phyloP scores from a whole-genome alignment of 2,888 invertebrate species.

The Drosophila sordidula region DNA sequence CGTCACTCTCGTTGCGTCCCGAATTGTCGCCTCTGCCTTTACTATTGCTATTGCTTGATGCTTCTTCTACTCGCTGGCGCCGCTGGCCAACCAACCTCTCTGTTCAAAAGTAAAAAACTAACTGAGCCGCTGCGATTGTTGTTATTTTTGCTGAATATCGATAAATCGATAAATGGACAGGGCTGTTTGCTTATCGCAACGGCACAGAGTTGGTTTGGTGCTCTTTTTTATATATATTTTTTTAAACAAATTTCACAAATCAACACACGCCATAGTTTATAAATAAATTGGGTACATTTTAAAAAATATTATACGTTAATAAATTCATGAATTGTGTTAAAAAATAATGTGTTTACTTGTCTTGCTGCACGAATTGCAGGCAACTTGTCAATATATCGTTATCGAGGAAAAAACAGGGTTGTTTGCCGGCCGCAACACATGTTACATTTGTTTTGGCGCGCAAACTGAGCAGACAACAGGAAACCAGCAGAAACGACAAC shows the following conservation, averaged over 20 bases:
- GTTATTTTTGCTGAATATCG: slow-evolving; percentile 49
- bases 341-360: neutral
- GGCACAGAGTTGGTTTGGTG: slow-evolving; percentile 40
- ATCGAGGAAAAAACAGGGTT: slow-evolving; percentile 38
- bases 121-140: slow-evolving; percentile 67
- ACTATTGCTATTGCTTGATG: slow-evolving; percentile 44
- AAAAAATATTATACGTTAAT: neutral
- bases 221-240: neutral
- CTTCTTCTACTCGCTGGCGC: slow-evolving; percentile 36
- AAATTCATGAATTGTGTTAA: neutral
- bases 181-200: slow-evolving; percentile 21
- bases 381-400: slow-evolving; percentile 10
- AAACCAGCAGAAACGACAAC: slow-evolving; percentile 1
- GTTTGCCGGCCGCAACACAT: slow-evolving; percentile 39
- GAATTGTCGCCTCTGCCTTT: slow-evolving; percentile 50
- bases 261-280: neutral
- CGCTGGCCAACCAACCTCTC: slow-evolving; percentile 75
- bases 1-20: slow-evolving; percentile 59
- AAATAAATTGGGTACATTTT: neutral
- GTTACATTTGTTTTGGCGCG: slow-evolving; percentile 58
- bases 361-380: neutral
- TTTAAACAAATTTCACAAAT: neutral
- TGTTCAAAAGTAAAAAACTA: slow-evolving; percentile 83
- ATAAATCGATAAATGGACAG: slow-evolving; percentile 27
- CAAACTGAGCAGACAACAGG: slow-evolving; percentile 5